Evolutionary conservation across 1,140 invertebrate species (phyloP), one percentile per base, ranked within the genome.

Genomic region (Batillaria attramentaria): DNA sequence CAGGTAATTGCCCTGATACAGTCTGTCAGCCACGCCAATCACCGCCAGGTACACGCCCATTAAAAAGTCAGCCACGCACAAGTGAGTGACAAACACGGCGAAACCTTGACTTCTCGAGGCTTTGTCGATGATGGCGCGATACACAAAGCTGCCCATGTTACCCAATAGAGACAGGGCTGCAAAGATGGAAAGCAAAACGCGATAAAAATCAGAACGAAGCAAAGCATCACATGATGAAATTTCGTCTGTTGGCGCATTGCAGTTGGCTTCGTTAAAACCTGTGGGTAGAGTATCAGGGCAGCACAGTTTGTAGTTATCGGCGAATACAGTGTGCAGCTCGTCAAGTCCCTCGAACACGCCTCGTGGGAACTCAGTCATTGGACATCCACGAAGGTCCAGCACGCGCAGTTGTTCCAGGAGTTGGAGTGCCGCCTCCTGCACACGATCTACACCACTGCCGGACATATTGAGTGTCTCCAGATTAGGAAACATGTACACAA

Each of bases 31-130:
- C 4, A 80, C 46, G 8, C 82, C 87, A 35, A 89, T 85, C 10
- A 89, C 84, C 1, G 84, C 60, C 50, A 89, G 72, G 73, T 89
- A 89, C 16, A 88, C 37, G 1, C 87, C 87, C 87, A 87, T 89
- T 4, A 86, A 66, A 42, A 88, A 81, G 72, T 89, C 87, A 33
- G 87, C 83, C 5, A 84, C n/a, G 39, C 81, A 79, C 24, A 89
- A 76, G 79, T 87, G 87, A 10, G 82, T 73, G 35, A 87, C 79
- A 20, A 85, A 84, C 3, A 80, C 68, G 2, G 78, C 79, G 24
- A 83, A 79, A 10, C 37, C 60, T 18, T 35, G 57, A 18, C 50
- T 74, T 2, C 79, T 24, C 13, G 33, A 41, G n/a, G 28, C 37
- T 54, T 57, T 75, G 37, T 80, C 77, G 10, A 33, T 43, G 18